Evolutionary conservation across 2,888 invertebrate species (phyloP), one percentile per base, ranked within the genome.

Genomic region (Polydrusus cervinus): DNA sequence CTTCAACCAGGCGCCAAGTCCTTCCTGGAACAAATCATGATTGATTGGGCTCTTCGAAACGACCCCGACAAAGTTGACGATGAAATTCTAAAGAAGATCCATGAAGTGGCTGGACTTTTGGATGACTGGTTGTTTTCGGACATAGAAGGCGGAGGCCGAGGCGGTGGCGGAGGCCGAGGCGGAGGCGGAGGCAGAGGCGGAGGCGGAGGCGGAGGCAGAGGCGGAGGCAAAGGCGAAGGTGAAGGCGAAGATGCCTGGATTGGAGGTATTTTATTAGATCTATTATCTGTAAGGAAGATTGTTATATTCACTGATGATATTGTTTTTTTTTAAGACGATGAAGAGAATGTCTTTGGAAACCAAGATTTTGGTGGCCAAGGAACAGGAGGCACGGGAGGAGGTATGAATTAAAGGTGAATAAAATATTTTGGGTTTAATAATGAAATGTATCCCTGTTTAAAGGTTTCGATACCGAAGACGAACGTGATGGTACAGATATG

Each of bases 21-120:
- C 1, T 68, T 76, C 47, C 67, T 85, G 53, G 84, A 84, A 73
- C 68, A 82, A 20, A 76, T 81, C 14, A 78, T 85, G 78, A 77
- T 81, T 7, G 80, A 82, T 8, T 85, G 85, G 85, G 83, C 83
- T 0, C 74, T 74, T 49, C 76, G 74, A 34, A 83, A 82, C 65
- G 81, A 82, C 10, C 84, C 83, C 1, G 81, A 84, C 1, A 75
- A 81, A 25, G 81, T 85, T 0, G 79, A 83, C 69, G 79, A 81
- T 10, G 72, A 77, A 16, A 65, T 84, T 7, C 62, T 81, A n/a
- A 76, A 80, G 10, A 82, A 82, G 72, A 85, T 85, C 20, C 81
- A 82, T 20, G 79, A 82, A 69, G 80, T 81, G n/a, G 81, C 84
- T 0, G 74, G 73, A 9, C 51, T 82, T 20, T 55, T 85, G 5